A percentile compares a stretch with the other conserved stretches of the same genome.
Evolutionary conservation across 2,113 vertebrate species (phyloP).

Genomic region (Lophius piscatorius): DNA sequence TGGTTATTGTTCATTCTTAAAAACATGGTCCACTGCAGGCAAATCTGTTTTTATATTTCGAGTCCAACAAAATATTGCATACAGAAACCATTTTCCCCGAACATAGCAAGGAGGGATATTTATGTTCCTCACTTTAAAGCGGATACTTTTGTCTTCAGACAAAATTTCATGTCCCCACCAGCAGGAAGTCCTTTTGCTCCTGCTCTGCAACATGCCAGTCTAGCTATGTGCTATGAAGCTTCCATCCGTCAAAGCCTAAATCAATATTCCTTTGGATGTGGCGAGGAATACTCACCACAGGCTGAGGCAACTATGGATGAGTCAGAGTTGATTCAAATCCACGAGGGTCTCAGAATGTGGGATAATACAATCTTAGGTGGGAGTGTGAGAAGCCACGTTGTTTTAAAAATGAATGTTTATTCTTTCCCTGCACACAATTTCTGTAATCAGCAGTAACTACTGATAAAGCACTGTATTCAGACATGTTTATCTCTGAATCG

Average conservation of each 20-base stretch:
- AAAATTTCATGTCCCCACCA: conserved; percentile 49
- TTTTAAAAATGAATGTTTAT: conserved; percentile 51
- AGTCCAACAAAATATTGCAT: conserved; percentile 45
- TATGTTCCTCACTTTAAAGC: conserved; percentile 34
- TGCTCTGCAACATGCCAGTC: conserved; percentile 45
- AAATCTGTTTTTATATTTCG: conserved; percentile 67
- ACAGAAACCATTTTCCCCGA: conserved; percentile 23
- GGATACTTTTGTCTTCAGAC: conserved; percentile 50
- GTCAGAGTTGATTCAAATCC: conserved; percentile 58
- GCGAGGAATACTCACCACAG: conserved; percentile 50
- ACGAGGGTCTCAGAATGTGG: conserved; percentile 23
- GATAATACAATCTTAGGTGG: conserved; percentile 46
- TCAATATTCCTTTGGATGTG: conserved; percentile 71
- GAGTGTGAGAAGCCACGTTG: conserved; percentile 32
- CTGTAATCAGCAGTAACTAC: conserved; percentile 60
- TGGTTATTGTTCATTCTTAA: conserved; percentile 60
- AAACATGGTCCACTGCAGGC: conserved; percentile 53
- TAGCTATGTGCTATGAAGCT: conserved; percentile 47
- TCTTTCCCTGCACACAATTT: conserved; percentile 49
- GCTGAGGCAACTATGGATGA: conserved; percentile 55
- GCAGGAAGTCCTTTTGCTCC: conserved; percentile 35
- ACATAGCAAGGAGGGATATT: conserved; percentile 27
- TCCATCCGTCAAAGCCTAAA: conserved; percentile 55
- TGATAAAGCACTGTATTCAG: conserved; percentile 56
- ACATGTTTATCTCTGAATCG: conserved; percentile 68